phyloP scores from a whole-genome alignment of 1,140 invertebrate species.

The Tribolium castaneum region DNA sequence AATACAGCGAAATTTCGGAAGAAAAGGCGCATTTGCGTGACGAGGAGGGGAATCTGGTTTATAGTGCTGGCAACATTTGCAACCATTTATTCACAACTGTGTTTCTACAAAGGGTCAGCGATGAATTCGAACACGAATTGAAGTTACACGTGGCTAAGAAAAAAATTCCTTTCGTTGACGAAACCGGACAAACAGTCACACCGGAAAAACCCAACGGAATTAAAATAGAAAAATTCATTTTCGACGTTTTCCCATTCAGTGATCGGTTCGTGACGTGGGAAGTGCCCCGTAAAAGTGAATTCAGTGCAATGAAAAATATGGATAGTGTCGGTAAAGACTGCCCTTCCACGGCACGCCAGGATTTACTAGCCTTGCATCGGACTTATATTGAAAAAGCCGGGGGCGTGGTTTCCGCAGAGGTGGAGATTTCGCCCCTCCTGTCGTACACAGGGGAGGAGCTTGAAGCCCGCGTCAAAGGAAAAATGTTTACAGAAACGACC shows the following conservation, averaged over 20 bases:
- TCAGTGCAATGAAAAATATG: slow-evolving; percentile 96
- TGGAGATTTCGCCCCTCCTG: slow-evolving; percentile 92
- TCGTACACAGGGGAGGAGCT: slow-evolving; percentile 92
- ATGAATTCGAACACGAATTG: slow-evolving; percentile 75
- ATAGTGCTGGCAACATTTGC: slow-evolving; percentile 96
- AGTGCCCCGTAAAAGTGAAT: slow-evolving; percentile 92
- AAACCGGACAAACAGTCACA: slow-evolving; percentile 75
- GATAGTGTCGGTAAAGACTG: slow-evolving; percentile 89
- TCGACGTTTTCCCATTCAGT: slow-evolving; percentile 96
- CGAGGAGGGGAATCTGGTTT: slow-evolving; percentile 83
- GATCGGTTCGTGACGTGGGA: slow-evolving; percentile 94
- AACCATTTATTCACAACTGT: slow-evolving; percentile 95
- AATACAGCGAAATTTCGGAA: slow-evolving; percentile 96
- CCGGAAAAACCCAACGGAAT: slow-evolving; percentile 93
- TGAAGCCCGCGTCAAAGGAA: slow-evolving; percentile 43
- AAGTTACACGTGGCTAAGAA: slow-evolving; percentile 97
- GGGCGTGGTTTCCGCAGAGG: slow-evolving; percentile 77
- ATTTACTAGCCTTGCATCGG: slow-evolving; percentile 86
- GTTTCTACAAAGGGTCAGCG: slow-evolving; percentile 79
- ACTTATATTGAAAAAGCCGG: slow-evolving; percentile 86
- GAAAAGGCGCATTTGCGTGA: slow-evolving; percentile 85
- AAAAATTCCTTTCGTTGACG: slow-evolving; percentile 91
- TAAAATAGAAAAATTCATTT: slow-evolving; percentile 99
- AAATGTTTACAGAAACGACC: slow-evolving; percentile 24
- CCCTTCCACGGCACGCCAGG: slow-evolving; percentile 86